Evolutionary conservation across 1,140 invertebrate genomes (phyloP).

Genomic region (Drosophila repleta): DNA sequence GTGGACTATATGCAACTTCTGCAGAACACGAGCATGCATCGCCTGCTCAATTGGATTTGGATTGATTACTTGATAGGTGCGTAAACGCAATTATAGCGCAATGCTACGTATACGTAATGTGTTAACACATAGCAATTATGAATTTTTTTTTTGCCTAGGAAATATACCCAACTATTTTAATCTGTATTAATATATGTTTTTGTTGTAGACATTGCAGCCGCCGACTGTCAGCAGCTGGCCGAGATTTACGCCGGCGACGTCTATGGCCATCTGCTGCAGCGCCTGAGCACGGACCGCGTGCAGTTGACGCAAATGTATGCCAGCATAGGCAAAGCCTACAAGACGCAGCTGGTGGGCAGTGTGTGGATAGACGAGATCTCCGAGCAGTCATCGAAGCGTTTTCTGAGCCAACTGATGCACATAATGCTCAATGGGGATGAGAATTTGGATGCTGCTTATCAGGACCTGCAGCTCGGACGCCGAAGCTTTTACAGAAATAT

Average conservation of each 20-base stretch:
- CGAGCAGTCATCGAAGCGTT: conserved; percentile 60
- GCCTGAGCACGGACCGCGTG: conserved; percentile 50
- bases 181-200: no score
- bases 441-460: conserved; percentile 57
- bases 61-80: conserved; percentile 76
- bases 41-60: conserved; percentile 79
- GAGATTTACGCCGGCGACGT: conserved; percentile 62
- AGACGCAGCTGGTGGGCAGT: conserved; percentile 49
- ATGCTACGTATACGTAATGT: not conserved
- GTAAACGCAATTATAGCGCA: conserved; percentile 26
- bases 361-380: conserved; percentile 79
- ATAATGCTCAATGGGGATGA: conserved; percentile 68
- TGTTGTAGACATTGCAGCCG: conserved; percentile 47
- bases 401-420: conserved; percentile 66
- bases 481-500: conserved; percentile 74
- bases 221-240: conserved; percentile 64
- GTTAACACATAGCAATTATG: not conserved
- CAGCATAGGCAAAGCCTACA: conserved; percentile 59
- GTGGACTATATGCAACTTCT: conserved; percentile 59
- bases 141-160: no score
- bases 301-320: conserved; percentile 69
- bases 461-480: conserved; percentile 45
- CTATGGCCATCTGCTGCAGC: conserved; percentile 67
- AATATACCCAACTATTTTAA: no score
- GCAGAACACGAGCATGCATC: conserved; percentile 66